phyloP scores from a whole-genome alignment of 2,113 vertebrate genomes.

The Fregetta grallaria region DNA sequence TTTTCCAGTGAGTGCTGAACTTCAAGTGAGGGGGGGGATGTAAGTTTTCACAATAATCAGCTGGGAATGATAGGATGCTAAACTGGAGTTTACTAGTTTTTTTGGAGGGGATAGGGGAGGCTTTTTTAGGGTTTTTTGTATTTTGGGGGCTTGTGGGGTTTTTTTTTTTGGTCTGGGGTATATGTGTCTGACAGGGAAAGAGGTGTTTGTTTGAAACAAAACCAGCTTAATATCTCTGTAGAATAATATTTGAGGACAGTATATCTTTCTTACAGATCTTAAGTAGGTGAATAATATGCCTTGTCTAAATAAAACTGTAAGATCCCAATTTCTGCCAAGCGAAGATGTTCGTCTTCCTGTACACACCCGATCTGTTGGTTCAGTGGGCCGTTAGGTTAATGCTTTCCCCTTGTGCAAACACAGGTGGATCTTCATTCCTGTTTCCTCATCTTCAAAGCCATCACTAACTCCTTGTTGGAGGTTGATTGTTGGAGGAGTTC shows the following conservation, averaged over 20 bases:
- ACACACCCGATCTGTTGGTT: not conserved
- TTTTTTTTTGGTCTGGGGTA: not conserved
- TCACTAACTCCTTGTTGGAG: not conserved
- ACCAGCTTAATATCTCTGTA: not conserved
- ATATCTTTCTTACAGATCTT: not conserved
- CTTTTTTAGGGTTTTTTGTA: accelerated
- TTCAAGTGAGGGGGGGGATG: not conserved
- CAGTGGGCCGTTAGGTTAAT: not conserved
- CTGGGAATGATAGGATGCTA: not conserved
- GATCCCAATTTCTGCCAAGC: not conserved
- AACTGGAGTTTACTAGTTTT: not conserved
- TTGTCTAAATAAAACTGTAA: not conserved
- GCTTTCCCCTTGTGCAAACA: not conserved
- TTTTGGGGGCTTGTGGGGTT: not conserved
- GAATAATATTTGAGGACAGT: not conserved
- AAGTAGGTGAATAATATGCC: not conserved
- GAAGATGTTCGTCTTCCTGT: not conserved
- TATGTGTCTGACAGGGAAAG: not conserved
- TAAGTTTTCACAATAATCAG: not conserved
- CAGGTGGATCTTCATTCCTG: not conserved
- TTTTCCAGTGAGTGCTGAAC: not conserved
- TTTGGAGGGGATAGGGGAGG: not conserved
- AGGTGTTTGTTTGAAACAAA: not conserved
- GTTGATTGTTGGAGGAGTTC: not conserved
- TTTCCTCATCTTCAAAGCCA: not conserved